Evolutionary conservation across 2,888 invertebrate genomes (phyloP).

Genomic region (Parochlus steinenii): DNA sequence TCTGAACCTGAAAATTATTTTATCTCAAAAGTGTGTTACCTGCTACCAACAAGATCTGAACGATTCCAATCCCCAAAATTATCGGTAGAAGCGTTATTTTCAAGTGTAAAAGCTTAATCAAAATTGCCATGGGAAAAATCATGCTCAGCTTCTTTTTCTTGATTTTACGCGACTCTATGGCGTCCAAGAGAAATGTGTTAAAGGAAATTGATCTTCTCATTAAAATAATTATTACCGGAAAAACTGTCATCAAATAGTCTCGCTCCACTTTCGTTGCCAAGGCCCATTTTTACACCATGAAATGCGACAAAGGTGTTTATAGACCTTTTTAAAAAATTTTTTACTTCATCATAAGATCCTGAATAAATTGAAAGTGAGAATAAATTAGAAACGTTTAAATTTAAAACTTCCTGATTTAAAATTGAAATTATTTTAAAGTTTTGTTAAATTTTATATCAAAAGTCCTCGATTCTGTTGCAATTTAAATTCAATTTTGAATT

Average conservation of each 20-base stretch:
- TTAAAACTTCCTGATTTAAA: too few relatives aligned
- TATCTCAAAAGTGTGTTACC: too few relatives aligned
- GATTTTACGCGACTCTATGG: slow-evolving; percentile 20
- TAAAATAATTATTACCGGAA: slow-evolving; percentile 1
- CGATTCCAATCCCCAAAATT: slow-evolving; percentile 22
- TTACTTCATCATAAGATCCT: too few relatives aligned
- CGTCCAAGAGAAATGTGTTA: background rate
- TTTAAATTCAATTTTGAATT: too few relatives aligned
- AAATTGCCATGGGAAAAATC: slow-evolving; percentile 24
- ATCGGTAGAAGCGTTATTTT: slow-evolving; percentile 25
- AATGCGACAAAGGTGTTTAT: slow-evolving; percentile 23
- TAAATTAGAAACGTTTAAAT: too few relatives aligned
- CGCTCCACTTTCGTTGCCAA: slow-evolving; percentile 23
- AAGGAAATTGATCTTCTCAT: background rate
- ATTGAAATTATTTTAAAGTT: too few relatives aligned
- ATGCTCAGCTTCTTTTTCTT: slow-evolving; percentile 25
- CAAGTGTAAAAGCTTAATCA: slow-evolving; percentile 26
- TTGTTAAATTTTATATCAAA: too few relatives aligned
- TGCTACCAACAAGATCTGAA: slow-evolving; percentile 24
- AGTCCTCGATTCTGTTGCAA: too few relatives aligned
- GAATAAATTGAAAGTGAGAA: too few relatives aligned
- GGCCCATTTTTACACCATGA: slow-evolving; percentile 23
- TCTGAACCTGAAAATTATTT: too few relatives aligned
- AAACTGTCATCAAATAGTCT: slow-evolving; percentile 16
- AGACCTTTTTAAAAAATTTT: slow-evolving; percentile 25